Evolutionary conservation across 2,888 invertebrate species (phyloP), one percentile per base, ranked within the genome.

Genomic region (Epinotia nisella): DNA sequence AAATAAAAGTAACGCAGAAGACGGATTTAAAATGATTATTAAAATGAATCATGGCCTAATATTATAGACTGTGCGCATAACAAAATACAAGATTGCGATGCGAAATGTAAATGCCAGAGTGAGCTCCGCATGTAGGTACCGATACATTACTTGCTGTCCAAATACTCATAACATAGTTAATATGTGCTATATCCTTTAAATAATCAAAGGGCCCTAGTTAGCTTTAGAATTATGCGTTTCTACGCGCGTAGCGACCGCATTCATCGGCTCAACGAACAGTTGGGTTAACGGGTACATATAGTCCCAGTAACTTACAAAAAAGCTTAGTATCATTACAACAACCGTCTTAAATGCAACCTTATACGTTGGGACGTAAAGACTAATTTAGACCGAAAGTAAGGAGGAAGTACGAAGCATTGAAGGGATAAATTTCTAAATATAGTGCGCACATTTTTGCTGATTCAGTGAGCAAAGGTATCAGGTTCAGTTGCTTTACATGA

Each of bases 381-480:
- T 11, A 17, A 17, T 51, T 51, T 64, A 51, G 49, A 13, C n/a
- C 11, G 13, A 35, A 17, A 17, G n/a, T 17, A 13, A 11, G 11
- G 29, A 49, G 29, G 29, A 51, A 51, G 51, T 51, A 64, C 11
- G 29, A 11, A 4, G 17, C 24, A 10, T 3, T 39, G 17, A 51
- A 64, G 1, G 51, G 29, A 3, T 45, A 49, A n/a, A 11, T 53
- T n/a, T 49, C 51, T 29, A 51, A 64, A 64, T 64, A 51, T 29
- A 64, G 62, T 64, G 62, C 49, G 62, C 62, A 19, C 53, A 64
- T 64, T 64, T 64, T 64, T 51, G 62, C 62, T 64, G 62, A 64
- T n/a, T 64, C 62, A 64, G 11, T 64, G 62, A 51, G 62, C 51
- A 29, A 64, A 51, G 29, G 62, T 51, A 29, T 51, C 62, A 29